A percentile compares a stretch with the other conserved stretches of the same genome.
Evolutionary conservation across 2,888 invertebrate genomes (phyloP).

Genomic region (Folsomia manolachei): DNA sequence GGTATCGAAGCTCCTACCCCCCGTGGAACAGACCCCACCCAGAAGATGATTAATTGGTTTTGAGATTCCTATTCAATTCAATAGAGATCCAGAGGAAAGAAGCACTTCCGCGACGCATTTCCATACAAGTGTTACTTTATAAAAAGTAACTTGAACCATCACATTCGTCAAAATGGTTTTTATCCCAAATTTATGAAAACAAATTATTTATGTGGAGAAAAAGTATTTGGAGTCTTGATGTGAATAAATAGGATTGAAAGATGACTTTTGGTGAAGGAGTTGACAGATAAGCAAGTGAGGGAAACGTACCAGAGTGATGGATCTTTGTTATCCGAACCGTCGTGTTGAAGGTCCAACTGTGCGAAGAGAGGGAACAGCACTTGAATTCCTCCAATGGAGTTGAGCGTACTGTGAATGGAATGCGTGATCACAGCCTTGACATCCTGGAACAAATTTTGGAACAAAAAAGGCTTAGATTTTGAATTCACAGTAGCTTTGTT

Average conservation of each 20-base stretch:
- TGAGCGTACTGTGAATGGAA: conserved; percentile 97
- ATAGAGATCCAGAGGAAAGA: background rate
- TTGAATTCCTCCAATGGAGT: conserved; percentile 98
- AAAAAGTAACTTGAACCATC: too few species aligned
- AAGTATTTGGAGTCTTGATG: conserved; percentile 3
- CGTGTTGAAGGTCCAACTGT: conserved; percentile 91
- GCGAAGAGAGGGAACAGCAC: conserved; percentile 96
- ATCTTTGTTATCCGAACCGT: conserved; percentile 78
- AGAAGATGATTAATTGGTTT: background rate
- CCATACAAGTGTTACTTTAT: too few species aligned
- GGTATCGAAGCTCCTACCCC: too few species aligned
- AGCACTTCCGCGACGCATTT: too few species aligned
- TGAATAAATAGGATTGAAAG: conserved; percentile 13
- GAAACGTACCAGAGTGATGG: conserved; percentile 77
- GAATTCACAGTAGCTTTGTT: background rate
- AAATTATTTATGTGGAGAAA: conserved; percentile 6
- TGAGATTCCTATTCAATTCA: background rate
- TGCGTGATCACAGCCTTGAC: conserved; percentile 99
- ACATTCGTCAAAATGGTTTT: background rate
- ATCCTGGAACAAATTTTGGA: conserved; percentile 65
- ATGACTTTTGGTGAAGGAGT: conserved; percentile 13
- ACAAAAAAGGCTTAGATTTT: background rate
- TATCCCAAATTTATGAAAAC: background rate
- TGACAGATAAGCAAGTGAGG: background rate
- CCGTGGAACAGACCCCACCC: background rate